These are phyloP conservation scores for Dascyllus trimaculatus DNA, from an alignment of 2,113 vertebrate species.

Conservation along the genomic window DNA sequence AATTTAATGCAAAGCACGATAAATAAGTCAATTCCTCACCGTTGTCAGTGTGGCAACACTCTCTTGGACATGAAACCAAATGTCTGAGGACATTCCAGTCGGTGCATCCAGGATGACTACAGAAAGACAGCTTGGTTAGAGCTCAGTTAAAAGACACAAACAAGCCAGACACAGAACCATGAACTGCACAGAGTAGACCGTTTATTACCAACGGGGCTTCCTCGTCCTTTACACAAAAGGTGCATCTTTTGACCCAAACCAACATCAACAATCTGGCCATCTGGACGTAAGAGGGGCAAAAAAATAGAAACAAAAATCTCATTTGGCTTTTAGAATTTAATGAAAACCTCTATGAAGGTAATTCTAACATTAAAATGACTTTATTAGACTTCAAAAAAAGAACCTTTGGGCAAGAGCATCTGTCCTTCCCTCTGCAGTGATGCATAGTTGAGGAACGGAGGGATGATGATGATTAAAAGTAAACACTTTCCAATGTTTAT, in stretches of 20 bases:
- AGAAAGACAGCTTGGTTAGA: conserved; percentile 22
- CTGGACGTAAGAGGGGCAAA: conserved; percentile 49
- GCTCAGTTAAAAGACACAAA: not conserved
- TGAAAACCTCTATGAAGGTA: too few relatives aligned
- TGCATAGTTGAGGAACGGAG: conserved; percentile 88
- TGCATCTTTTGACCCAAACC: conserved; percentile 86
- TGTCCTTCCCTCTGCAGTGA: conserved; percentile 86
- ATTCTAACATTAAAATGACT: too few relatives aligned
- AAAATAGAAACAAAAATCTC: not conserved
- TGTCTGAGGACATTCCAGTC: conserved; percentile 86
- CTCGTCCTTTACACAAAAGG: conserved; percentile 85
- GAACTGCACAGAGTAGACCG: not conserved
- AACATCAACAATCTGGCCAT: conserved; percentile 83
- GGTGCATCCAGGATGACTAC: conserved; percentile 86
- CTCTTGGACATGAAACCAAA: conserved; percentile 86
- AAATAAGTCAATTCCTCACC: conserved; percentile 64
- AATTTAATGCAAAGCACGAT: not conserved
- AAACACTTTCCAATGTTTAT: conserved; percentile 81
- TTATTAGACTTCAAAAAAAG: not conserved
- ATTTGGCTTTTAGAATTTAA: not conserved
- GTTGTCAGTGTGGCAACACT: conserved; percentile 81
- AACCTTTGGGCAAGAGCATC: conserved; percentile 84
- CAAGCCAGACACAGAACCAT: not conserved
- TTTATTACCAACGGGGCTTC: conserved; percentile 84
- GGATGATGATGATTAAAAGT: conserved; percentile 83